These are phyloP conservation scores for Dermatemys mawii DNA, from an alignment of 2,113 vertebrate species.

Conservation along the genomic window DNA sequence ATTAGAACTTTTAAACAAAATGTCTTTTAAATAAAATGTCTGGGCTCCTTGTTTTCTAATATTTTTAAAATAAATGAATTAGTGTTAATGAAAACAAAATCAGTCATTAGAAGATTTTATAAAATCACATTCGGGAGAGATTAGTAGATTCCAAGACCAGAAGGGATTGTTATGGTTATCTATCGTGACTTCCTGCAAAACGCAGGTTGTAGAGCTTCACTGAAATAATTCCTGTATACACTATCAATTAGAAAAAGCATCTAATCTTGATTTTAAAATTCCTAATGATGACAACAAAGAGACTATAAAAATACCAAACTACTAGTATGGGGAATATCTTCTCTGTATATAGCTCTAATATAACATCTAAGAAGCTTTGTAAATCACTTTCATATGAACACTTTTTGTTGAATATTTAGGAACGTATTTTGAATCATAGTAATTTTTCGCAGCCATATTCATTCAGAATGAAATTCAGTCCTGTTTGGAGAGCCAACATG, in stretches of 20 bases:
- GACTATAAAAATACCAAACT: background rate
- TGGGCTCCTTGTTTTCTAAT: background rate
- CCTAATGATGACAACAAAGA: background rate
- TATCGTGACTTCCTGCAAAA: background rate
- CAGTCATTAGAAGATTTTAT: background rate
- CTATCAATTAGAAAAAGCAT: background rate
- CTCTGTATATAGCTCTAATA: background rate
- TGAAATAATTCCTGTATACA: background rate
- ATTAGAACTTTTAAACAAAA: background rate
- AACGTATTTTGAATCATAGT: background rate
- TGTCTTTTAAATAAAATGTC: too few relatives aligned
- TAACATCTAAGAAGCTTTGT: background rate
- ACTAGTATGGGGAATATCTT: background rate
- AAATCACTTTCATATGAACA: background rate
- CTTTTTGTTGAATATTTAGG: background rate
- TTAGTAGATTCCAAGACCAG: background rate
- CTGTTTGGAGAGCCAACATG: background rate
- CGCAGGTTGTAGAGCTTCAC: background rate
- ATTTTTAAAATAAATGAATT: background rate
- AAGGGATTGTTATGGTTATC: background rate
- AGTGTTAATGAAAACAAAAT: background rate
- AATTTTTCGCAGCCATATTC: background rate
- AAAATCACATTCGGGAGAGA: background rate
- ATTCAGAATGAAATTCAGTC: background rate
- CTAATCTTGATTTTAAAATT: background rate